These are phyloP conservation scores for Muntiacus reevesi DNA, from an alignment of 2,113 vertebrate species.

Conservation along the genomic window DNA sequence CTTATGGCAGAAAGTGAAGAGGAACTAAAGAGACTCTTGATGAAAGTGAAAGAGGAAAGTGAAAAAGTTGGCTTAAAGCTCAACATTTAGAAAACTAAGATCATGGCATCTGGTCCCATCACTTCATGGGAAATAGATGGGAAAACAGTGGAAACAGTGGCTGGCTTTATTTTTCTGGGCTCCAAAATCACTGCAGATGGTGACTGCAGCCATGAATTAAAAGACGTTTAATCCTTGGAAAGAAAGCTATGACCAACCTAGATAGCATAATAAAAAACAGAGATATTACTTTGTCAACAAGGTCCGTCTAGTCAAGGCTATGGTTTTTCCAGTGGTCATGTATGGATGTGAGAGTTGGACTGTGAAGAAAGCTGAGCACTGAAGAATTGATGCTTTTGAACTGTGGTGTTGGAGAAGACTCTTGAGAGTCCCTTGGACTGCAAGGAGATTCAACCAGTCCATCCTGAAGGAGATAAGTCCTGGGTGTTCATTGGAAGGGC, in stretches of 20 bases:
- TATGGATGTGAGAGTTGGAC: not conserved
- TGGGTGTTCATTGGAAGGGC: not conserved
- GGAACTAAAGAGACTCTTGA: too few species aligned
- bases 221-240: not conserved
- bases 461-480: not conserved
- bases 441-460: not conserved
- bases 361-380: not conserved
- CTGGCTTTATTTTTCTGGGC: too few species aligned
- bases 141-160: too few species aligned
- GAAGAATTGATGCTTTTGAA: not conserved
- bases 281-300: not conserved
- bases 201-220: not conserved
- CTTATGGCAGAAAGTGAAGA: too few species aligned
- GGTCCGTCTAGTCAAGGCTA: not conserved
- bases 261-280: fast-evolving
- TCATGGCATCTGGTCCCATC: too few species aligned
- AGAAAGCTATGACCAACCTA: not conserved
- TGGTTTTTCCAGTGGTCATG: not conserved
- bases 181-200: too few species aligned
- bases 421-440: not conserved
- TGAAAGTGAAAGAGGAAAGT: too few species aligned
- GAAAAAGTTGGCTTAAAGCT: too few species aligned
- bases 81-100: too few species aligned
- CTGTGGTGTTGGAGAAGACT: not conserved
- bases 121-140: too few species aligned